These are phyloP conservation scores for Gambusia affinis DNA, from an alignment of 2,113 vertebrate species.

Conservation along the genomic window DNA sequence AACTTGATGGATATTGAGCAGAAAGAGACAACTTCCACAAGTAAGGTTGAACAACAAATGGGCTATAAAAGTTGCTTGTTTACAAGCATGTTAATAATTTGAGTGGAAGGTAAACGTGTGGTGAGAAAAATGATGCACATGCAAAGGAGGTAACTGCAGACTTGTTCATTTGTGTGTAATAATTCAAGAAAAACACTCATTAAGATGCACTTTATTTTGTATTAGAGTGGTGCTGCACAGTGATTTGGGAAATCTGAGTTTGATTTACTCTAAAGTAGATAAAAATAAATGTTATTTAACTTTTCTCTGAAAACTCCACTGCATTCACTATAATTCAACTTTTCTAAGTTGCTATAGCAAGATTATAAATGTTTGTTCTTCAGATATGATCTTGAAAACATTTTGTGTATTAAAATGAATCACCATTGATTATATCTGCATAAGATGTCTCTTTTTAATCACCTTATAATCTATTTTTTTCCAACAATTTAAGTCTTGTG, in stretches of 20 bases:
- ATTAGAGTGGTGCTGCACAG: neutral
- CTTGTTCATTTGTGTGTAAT: neutral
- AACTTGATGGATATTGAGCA: neutral
- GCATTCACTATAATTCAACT: neutral
- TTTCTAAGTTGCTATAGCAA: neutral
- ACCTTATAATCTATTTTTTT: too few species aligned
- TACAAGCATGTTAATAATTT: neutral
- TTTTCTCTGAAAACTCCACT: neutral
- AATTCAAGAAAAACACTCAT: neutral
- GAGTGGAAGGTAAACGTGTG: neutral
- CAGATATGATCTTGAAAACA: neutral
- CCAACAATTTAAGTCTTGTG: too few species aligned
- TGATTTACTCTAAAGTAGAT: neutral
- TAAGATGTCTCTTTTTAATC: too few species aligned
- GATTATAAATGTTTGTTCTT: constrained; percentile 3
- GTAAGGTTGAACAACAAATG: neutral
- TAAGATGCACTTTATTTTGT: neutral
- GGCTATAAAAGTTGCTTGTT: neutral
- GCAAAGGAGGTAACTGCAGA: neutral
- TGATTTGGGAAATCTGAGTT: neutral
- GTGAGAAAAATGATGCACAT: neutral
- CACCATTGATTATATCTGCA: too few species aligned
- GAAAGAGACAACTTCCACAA: neutral
- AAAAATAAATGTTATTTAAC: neutral
- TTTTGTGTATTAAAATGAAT: neutral